These are phyloP conservation scores for Copidosoma aretas DNA, from an alignment of 2,888 invertebrate genomes.

Conservation along the genomic window DNA sequence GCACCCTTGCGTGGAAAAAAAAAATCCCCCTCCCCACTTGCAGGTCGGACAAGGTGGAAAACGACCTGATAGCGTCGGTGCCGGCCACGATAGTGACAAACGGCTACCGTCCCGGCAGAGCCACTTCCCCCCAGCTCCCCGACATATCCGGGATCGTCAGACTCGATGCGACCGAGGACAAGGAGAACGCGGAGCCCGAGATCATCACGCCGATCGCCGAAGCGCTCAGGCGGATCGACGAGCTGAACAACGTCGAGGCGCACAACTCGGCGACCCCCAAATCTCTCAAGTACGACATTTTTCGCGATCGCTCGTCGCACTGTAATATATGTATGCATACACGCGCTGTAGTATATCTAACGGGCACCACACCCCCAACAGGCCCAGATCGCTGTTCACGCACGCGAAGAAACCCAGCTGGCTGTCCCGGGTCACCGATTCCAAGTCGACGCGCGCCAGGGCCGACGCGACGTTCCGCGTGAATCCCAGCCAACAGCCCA, in stretches of 20 bases:
- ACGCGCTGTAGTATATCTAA: no score
- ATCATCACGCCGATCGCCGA: conserved; percentile 46
- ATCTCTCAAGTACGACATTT: neutral
- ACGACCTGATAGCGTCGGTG: conserved; percentile 16
- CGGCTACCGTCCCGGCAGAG: conserved; percentile 5
- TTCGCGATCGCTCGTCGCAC: neutral
- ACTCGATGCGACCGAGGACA: neutral
- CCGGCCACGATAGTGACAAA: conserved; percentile 14
- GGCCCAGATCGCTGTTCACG: neutral
- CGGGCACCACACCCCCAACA: neutral
- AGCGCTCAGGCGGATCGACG: conserved; percentile 45
- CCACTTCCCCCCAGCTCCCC: conserved; percentile 10
- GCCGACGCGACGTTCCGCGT: conserved; percentile 17
- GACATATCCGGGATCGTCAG: neutral
- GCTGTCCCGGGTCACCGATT: neutral
- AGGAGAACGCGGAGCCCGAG: conserved; percentile 16
- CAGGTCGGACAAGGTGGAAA: conserved; percentile 27
- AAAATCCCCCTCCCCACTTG: neutral
- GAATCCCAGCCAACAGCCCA: neutral
- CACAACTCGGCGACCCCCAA: neutral
- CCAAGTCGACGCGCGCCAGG: neutral
- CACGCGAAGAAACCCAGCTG: no score
- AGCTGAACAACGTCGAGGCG: conserved; percentile 23
- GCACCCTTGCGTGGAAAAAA: no score
- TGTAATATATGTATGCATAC: neutral